Conservation (phyloP, 2,888 invertebrate genomes). For the Sinelater perroti region DNA sequence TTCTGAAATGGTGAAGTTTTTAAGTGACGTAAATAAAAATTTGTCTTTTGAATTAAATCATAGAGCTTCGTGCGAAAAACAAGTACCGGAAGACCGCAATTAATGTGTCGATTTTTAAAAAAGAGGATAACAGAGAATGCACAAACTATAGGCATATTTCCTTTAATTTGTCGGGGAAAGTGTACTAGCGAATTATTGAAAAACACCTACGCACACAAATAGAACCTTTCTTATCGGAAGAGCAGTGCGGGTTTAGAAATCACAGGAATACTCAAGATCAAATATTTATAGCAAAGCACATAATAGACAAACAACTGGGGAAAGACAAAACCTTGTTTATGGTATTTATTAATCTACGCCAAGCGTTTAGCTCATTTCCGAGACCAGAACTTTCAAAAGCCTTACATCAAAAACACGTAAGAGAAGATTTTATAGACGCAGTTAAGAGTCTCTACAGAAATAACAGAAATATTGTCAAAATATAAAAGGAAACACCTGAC, state of each 20-base stretch:
- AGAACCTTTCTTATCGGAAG: not conserved
- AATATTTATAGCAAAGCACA: not conserved
- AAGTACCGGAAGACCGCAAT: not conserved
- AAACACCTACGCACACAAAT: not conserved
- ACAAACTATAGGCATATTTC: not conserved
- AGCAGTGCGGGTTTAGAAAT: not conserved
- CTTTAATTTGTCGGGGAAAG: not conserved
- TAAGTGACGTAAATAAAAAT: not conserved
- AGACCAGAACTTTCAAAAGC: not conserved
- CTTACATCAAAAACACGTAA: not conserved
- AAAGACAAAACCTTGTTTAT: not conserved
- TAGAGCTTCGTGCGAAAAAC: not conserved
- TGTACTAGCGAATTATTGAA: slow-evolving; percentile 1
- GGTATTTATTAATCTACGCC: not conserved
- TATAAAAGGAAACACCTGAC: not conserved
- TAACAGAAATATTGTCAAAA: not conserved
- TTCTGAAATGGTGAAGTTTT: not conserved
- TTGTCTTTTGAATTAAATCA: not conserved
- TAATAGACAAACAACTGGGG: not conserved
- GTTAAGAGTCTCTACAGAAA: not conserved
- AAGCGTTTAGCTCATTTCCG: not conserved
- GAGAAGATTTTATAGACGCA: not conserved
- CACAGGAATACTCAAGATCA: slow-evolving; percentile 3
- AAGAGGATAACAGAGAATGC: not conserved
- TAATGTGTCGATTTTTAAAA: not conserved